Conservation (phyloP, 2,797 vertebrate genomes). For the Amniataba percoides region DNA sequence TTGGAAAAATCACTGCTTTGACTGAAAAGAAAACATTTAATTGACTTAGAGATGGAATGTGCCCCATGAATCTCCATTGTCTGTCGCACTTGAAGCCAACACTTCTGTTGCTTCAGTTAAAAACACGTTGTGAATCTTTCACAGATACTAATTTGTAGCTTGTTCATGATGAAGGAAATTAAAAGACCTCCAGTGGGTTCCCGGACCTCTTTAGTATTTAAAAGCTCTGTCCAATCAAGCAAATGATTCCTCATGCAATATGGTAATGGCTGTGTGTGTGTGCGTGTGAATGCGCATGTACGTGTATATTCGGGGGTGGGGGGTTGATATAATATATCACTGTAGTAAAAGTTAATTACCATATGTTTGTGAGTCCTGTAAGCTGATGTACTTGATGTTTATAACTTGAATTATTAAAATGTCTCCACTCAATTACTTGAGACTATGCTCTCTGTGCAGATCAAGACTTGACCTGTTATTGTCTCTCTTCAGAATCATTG, state of each 20-base stretch:
- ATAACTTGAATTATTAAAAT: conserved; percentile 97
- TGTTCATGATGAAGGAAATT: conserved; percentile 58
- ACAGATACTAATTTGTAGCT: conserved; percentile 58
- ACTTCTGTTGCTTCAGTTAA: conserved; percentile 16
- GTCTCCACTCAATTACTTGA: conserved; percentile 93
- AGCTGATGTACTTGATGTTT: conserved; percentile 95
- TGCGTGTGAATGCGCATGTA: conserved; percentile 11
- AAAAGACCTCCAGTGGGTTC: conserved; percentile 59
- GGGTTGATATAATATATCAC: conserved; percentile 89
- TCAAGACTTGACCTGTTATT: conserved; percentile 87
- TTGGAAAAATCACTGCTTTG: not conserved
- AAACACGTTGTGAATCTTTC: conserved; percentile 46
- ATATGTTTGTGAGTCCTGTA: conserved; percentile 95
- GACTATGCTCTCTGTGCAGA: conserved; percentile 90
- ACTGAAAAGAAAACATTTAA: not conserved
- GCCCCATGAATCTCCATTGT: not conserved
- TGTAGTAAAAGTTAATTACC: conserved; percentile 98
- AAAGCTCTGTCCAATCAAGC: conserved; percentile 96
- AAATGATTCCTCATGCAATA: conserved; percentile 96
- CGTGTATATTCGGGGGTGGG: conserved; percentile 58
- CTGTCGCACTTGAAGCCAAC: not conserved
- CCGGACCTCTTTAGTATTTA: conserved; percentile 84
- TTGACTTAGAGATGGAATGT: not conserved
- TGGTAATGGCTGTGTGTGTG: conserved; percentile 84
- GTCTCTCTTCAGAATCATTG: conserved; percentile 9